Evolutionary conservation across 2,113 vertebrate genomes (phyloP).

Genomic region (Zosterops borbonicus): DNA sequence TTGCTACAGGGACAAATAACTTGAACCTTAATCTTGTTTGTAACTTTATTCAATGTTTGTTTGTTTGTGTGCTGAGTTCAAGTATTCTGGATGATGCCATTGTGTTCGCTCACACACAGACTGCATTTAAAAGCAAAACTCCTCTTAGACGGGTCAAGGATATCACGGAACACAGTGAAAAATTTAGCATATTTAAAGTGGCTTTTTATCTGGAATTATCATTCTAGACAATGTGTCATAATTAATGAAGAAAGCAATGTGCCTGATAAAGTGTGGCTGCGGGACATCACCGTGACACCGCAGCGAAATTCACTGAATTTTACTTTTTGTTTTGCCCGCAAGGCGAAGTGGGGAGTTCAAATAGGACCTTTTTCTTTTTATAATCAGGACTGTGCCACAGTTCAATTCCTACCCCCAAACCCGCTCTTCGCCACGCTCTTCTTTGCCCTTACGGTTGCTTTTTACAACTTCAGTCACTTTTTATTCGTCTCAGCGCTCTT

Average conservation of each 20-base stretch:
- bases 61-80: slow-evolving; percentile 64
- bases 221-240: background rate
- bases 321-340: background rate
- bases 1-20: slow-evolving; percentile 79
- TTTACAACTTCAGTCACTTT: slow-evolving; percentile 30
- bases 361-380: background rate
- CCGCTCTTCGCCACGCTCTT: background rate
- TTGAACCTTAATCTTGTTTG: slow-evolving; percentile 84
- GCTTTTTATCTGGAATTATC: background rate
- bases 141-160: background rate
- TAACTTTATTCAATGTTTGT: slow-evolving; percentile 77
- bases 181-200: background rate
- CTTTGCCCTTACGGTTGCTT: background rate
- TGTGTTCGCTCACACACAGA: background rate
- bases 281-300: background rate
- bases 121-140: background rate
- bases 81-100: slow-evolving; percentile 69
- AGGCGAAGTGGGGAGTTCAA: background rate
- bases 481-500: background rate
- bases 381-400: background rate
- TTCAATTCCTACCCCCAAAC: background rate
- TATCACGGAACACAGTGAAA: background rate
- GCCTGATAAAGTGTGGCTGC: background rate
- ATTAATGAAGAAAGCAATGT: slow-evolving; percentile 25
- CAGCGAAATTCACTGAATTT: background rate